Evolutionary conservation across 2,888 invertebrate species (phyloP), one percentile per base, ranked within the genome.

Genomic region (Chloroclysta siterata): DNA sequence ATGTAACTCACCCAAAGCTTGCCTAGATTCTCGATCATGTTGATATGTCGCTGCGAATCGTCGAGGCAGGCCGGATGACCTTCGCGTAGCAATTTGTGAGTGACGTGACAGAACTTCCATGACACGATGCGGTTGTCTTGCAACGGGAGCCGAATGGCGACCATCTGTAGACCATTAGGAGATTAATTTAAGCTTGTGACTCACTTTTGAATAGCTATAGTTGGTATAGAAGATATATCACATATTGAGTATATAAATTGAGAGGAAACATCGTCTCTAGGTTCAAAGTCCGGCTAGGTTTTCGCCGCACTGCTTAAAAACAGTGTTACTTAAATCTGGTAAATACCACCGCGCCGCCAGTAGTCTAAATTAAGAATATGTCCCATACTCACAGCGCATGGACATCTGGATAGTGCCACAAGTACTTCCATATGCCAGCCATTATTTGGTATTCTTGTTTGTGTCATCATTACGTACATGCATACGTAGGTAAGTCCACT

Each of bases 31-130:
- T 95, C 95, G 52, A 99, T 94, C 93, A 96, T 96, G 71, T 94
- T 94, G 68, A 95, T 94, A 82, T 98, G 97, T 42, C 96, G 94
- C 83, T 96, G 96, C 29, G 98, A 98, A 84, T 98, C 97, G 53
- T 95, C 95, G 50, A 98, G 94, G 66, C 97, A 97, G 78, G 97
- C 95, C 14, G 96, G 95, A 88, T 99, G 99, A 0, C 99, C 99
- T 91, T 99, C 99, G 14, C 99, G 94, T 66, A 99, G 93, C 58
- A 99, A 94, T 84, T 99, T 99, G 90, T 99, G 99, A 22, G 99
- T 94, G 70, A 99, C 97, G 93, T 99, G 98, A 82, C 99, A 99
- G 90, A 99, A 98, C 93, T 99, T 99, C 99, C 99, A 99, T 33
- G 99, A 98, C 53, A 98, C 96, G 76, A 99, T 98, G 68, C 98